phyloP scores from a whole-genome alignment of 2,888 invertebrate genomes.

The Frankliniella intonsa region DNA sequence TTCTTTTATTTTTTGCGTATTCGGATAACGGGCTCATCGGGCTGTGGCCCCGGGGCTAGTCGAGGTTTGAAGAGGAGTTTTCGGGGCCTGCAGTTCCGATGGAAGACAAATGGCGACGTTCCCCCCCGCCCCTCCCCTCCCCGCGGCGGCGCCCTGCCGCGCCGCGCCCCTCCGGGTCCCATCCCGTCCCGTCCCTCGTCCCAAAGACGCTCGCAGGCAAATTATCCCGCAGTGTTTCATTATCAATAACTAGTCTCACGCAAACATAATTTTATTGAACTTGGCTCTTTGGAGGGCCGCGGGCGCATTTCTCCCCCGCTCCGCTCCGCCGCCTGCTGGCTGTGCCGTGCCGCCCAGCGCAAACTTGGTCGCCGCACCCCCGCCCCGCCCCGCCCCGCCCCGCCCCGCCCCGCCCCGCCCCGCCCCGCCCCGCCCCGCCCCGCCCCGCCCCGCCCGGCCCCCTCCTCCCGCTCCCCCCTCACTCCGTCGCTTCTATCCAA shows the following conservation, averaged over 20 bases:
- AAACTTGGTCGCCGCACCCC: not conserved
- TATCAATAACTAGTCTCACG: slow-evolving; percentile 26
- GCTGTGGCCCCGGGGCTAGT: too few relatives aligned
- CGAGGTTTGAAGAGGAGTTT: too few relatives aligned
- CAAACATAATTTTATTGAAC: slow-evolving; percentile 25
- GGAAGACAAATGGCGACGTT: not conserved
- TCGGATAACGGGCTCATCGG: too few relatives aligned
- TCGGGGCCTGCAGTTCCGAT: not conserved
- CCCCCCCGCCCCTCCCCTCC: not conserved
- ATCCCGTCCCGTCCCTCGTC: not conserved
- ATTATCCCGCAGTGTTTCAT: slow-evolving; percentile 20
- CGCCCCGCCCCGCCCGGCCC: not conserved
- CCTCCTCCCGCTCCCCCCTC: too few relatives aligned
- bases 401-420: not conserved
- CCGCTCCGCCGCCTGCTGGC: not conserved
- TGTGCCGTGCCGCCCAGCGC: not conserved
- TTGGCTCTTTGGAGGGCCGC: not conserved
- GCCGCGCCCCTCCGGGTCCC: not conserved
- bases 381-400: not conserved
- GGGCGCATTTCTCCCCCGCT: not conserved
- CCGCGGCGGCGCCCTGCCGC: not conserved
- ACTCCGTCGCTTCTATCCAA: too few relatives aligned
- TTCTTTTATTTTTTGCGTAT: too few relatives aligned
- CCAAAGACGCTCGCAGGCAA: not conserved
- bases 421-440: not conserved